phyloP scores from a whole-genome alignment of 37 sponge, comb jelly and placozoan genomes.

The Haliclona indistincta region DNA sequence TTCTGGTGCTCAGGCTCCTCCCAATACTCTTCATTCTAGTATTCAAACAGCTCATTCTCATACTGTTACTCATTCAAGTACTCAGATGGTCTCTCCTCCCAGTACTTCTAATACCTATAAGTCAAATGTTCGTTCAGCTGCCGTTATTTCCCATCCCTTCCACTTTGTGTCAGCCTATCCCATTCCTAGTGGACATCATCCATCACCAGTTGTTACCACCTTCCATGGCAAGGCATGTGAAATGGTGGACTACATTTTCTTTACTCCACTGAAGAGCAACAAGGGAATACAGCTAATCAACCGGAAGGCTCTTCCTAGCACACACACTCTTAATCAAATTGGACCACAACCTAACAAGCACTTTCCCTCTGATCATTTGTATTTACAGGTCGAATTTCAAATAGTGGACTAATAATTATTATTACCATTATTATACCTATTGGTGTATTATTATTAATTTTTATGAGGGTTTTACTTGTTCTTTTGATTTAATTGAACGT shows the following conservation, averaged over 20 bases:
- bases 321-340: slow-evolving; percentile 35
- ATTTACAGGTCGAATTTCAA: slow-evolving; percentile 62
- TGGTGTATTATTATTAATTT: not conserved
- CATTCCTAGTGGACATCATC: slow-evolving; percentile 1
- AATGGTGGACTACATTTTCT: slow-evolving; percentile 87
- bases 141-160: slow-evolving; percentile 62
- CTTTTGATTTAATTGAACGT: slow-evolving; percentile 46
- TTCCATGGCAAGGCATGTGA: slow-evolving; percentile 54
- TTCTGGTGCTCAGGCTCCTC: not conserved
- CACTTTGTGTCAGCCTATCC: slow-evolving; percentile 59
- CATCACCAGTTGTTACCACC: slow-evolving; percentile 58
- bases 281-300: slow-evolving; percentile 44
- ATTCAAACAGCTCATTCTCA: not conserved
- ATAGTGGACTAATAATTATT: slow-evolving; percentile 14
- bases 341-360: slow-evolving; percentile 79
- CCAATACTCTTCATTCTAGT: not conserved
- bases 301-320: slow-evolving; percentile 57
- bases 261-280: slow-evolving; percentile 1
- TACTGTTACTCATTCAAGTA: not conserved
- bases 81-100: not conserved
- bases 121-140: not conserved
- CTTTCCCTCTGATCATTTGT: slow-evolving; percentile 84
- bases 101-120: not conserved
- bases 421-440: not conserved
- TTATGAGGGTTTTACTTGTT: not conserved